Base-by-base conservation (phyloP, 2,113 vertebrate species). In the Physeter macrocephalus region DNA sequence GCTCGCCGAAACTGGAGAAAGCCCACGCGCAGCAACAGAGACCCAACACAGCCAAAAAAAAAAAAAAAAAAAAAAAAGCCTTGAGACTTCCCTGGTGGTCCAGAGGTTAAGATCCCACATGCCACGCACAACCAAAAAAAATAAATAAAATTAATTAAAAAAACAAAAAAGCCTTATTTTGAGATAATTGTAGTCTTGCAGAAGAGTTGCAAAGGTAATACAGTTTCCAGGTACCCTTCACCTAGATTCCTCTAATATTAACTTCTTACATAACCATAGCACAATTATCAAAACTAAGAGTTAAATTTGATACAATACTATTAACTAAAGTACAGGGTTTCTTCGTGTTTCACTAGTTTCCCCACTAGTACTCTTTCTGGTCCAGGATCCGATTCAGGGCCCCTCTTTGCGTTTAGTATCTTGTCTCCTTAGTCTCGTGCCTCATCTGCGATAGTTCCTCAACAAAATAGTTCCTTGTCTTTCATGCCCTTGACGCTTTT, bases 121-220 rank as follows among this genome's bases (percentile, higher is more conserved):
- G 13, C 71, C 43, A 21, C 0, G 0, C 0, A 3, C 15, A 25
- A 13, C 3, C 3, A 74, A 43, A 43, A 46, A 74, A 72, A 72
- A 43, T 72, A 43, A 46, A 46, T 46, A 46, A 46, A 46, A 46
- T 46, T 74, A 74, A 29, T 43, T 29, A n/a, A 57, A 18, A 52
- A 74, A 27, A 46, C 20, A 31, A 31, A 52, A 20, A 11, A 31
- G 11, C 20, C 34, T 87, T 49, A 74, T 86, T 80, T 66, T 49
- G 64, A 91, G 82, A 67, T 46, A 25, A 34, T 25, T 49, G 27
- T 57, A 57, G 62, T 43, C 41, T 64, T 36, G 64, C 18, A n/a
- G 54, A 85, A 88, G 31, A 89, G 4, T 72, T 93, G 36, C 25
- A 72, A 57, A 85, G 78, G 34, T 34, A 31, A 23, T 29, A 54